Conservation (phyloP, 2,797 vertebrate species). For the Liparis tanakae region DNA sequence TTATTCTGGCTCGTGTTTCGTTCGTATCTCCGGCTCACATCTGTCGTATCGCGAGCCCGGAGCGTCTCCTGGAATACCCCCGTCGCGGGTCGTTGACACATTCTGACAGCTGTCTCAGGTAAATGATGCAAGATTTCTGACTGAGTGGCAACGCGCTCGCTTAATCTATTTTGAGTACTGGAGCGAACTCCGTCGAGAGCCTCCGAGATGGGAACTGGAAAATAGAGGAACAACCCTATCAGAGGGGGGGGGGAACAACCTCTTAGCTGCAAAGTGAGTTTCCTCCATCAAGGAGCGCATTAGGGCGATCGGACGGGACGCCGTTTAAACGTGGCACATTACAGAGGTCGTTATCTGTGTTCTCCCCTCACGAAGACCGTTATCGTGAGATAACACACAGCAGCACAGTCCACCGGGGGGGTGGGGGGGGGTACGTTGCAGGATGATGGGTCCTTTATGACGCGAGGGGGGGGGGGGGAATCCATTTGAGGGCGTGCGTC, state of each 20-base stretch:
- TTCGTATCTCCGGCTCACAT: conserved; percentile 2
- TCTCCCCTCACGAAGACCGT: conserved; percentile 59
- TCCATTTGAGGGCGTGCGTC: conserved; percentile 40
- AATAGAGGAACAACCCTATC: not conserved
- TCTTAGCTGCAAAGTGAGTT: conserved; percentile 13
- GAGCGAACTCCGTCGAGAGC: not conserved
- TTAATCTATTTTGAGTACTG: conserved; percentile 27
- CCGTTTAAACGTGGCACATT: conserved; percentile 55
- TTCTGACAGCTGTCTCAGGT: conserved; percentile 50
- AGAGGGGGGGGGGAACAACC: conserved; percentile 6
- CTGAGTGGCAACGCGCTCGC: conserved; percentile 35
- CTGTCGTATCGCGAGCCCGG: not conserved
- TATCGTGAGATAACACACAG: conserved; percentile 43
- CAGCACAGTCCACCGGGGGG: conserved; percentile 28
- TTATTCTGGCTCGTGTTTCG: not conserved
- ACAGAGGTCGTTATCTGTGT: conserved; percentile 63
- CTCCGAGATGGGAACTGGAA: conserved; percentile 4
- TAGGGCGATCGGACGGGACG: conserved; percentile 38
- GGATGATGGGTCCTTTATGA: conserved; percentile 55
- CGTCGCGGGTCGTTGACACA: not conserved
- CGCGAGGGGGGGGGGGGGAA: conserved; percentile 19
- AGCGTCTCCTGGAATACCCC: not conserved
- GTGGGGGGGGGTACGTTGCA: conserved; percentile 38
- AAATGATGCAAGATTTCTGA: conserved; percentile 48
- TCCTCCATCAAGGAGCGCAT: conserved; percentile 28